phyloP scores from a whole-genome alignment of 2,888 invertebrate species.

The Ischnura elegans region DNA sequence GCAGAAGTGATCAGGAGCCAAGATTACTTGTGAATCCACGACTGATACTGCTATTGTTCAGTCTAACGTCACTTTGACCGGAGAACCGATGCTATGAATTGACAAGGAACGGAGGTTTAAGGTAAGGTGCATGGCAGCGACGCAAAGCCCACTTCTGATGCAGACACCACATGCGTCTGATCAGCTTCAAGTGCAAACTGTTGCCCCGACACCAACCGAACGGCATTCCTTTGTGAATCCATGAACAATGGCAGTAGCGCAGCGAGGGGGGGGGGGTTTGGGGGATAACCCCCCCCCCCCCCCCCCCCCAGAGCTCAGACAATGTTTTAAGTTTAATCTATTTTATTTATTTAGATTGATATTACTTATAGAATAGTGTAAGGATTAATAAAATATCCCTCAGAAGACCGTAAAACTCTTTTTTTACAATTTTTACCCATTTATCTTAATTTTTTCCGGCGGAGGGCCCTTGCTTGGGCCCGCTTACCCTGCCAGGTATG shows the following conservation, averaged over 20 bases:
- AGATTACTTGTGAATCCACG: not conserved
- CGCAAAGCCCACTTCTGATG: not conserved
- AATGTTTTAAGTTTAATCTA: no score
- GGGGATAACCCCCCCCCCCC: not conserved
- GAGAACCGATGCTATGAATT: not conserved
- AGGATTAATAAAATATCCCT: no score
- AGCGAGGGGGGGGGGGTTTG: not conserved
- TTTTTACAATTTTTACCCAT: no score
- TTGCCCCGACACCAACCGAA: conserved; percentile 2
- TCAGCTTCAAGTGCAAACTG: not conserved
- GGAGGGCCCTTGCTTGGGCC: no score
- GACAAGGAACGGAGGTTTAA: not conserved
- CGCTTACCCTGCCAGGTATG: no score
- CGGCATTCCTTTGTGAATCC: conserved; percentile 33
- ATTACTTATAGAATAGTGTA: no score
- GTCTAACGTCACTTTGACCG: not conserved
- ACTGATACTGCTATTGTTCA: not conserved
- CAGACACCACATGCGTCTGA: not conserved
- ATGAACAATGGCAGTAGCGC: conserved; percentile 3
- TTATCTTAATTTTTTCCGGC: no score
- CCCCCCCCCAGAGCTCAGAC: no score
- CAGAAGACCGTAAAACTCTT: no score
- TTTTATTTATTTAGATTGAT: no score
- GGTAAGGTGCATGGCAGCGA: not conserved
- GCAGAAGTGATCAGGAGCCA: not conserved